Conservation (phyloP, 92 coral and sea anemone genomes). For the Galaxea fascicularis region DNA sequence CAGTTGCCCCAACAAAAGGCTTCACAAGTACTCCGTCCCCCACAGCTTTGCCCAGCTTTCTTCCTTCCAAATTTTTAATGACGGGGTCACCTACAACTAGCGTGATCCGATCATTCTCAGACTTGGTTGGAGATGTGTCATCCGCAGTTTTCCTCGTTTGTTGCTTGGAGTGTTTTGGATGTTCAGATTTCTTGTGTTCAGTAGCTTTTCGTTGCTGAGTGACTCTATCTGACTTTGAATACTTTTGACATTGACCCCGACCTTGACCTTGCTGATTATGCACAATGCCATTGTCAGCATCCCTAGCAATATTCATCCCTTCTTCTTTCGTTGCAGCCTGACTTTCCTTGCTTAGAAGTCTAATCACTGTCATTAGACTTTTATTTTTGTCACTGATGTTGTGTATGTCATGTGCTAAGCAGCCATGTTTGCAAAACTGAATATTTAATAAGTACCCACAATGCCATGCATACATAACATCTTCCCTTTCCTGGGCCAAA, state of each 20-base stretch:
- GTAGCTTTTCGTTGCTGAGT: constrained; percentile 14
- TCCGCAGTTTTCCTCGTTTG: neutral
- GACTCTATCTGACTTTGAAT: constrained; percentile 1
- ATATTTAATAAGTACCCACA: too few relatives aligned
- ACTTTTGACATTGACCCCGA: neutral
- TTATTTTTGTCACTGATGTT: too few relatives aligned
- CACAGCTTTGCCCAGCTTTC: constrained; percentile 36
- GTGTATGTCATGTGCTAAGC: too few relatives aligned
- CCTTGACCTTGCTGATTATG: constrained; percentile 27
- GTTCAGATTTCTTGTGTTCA: constrained; percentile 5
- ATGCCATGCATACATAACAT: too few relatives aligned
- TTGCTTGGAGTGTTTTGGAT: constrained; percentile 2
- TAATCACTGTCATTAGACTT: too few relatives aligned
- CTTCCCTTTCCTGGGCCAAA: too few relatives aligned
- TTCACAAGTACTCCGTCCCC: constrained; percentile 59
- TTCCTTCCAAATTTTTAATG: constrained; percentile 35
- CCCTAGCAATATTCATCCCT: neutral
- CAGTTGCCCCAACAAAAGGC: constrained; percentile 56
- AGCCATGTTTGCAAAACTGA: too few relatives aligned
- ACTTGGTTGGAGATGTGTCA: neutral
- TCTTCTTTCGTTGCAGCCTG: constrained; percentile 19
- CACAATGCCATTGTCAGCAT: constrained; percentile 22
- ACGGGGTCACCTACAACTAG: constrained; percentile 52
- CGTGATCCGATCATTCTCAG: constrained; percentile 31
- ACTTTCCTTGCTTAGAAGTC: too few relatives aligned